Evolutionary conservation across 2,113 vertebrate genomes (phyloP), one percentile per base, ranked within the genome.

Genomic region (Nettapus auritus): DNA sequence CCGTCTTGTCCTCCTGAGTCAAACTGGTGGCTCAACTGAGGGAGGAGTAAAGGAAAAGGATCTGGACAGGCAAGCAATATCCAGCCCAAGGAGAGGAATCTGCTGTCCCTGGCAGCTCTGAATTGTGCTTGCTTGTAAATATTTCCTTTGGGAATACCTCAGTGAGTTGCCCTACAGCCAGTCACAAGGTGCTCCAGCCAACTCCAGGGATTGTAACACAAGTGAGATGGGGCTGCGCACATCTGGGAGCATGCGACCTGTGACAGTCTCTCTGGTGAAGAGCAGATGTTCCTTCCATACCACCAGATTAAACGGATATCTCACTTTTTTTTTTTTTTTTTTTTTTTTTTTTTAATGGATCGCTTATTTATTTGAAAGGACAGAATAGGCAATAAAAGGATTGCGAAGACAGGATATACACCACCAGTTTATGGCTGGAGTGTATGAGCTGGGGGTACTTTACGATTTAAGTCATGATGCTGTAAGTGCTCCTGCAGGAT

Each of bases 201-300:
- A 0, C 6, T 8, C 60, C 19, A 31, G 52, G 13, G 21, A 55
- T 8, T 1, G 0, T 12, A 33, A 1, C 31, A 11, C 9, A 87
- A 42, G 8, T 4, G 6, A 33, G 25, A 8, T 6, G 9, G 33
- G 26, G 9, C 13, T 81, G 15, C 26, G 26, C 1, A 1, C 8
- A 69, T 57, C 46, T 3, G 25, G 16, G 59, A 82, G 19, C 15
- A 16, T 18, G 21, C 6, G 29, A 64, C 5, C 9, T 21, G 6
- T 1, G 31, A 12, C 17, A 18, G 3, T 26, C 8, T 60, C 29
- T 25, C 5, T 66, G 53, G 15, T 46, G 48, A 78, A 63, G 53
- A 86, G 29, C 76, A 77, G 52, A 44, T 2, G 3, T 42, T 87
- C 3, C 15, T 28, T 44, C 28, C 68, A 70, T 46, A 17, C 42